Percentiles rank a stretch among this genome's conserved stretches.
Evolutionary conservation across 2,797 vertebrate species (phyloP).

Genomic region (Lycodopsis pacificus): DNA sequence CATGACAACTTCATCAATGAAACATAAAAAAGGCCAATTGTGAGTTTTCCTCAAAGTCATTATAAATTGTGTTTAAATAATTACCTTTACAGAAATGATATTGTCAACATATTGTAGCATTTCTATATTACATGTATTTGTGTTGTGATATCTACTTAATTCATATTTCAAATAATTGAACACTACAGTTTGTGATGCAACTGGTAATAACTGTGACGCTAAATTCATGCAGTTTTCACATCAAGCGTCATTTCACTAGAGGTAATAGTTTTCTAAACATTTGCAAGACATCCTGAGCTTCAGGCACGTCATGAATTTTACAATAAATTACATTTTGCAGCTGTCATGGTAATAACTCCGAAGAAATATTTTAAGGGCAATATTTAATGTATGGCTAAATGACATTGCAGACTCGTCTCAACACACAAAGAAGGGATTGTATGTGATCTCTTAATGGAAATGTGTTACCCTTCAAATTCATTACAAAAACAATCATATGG

Average conservation of each 20-base stretch:
- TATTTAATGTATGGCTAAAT: background rate
- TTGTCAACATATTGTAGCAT: background rate
- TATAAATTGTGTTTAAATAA: background rate
- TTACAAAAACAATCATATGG: background rate
- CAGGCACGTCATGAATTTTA: background rate
- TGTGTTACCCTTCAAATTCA: constrained; percentile 3
- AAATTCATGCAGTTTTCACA: background rate
- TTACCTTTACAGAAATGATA: background rate
- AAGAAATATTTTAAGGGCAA: background rate
- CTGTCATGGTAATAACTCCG: background rate
- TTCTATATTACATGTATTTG: background rate
- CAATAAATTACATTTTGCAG: background rate
- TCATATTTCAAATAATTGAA: background rate
- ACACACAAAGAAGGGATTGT: background rate
- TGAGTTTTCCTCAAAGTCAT: background rate
- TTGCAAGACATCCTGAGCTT: constrained; percentile 1
- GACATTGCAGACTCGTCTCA: background rate
- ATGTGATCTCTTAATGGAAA: constrained; percentile 4
- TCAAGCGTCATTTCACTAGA: background rate
- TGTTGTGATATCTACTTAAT: constrained; percentile 3
- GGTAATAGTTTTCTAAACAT: background rate
- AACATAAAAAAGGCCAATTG: background rate
- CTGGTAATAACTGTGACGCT: background rate
- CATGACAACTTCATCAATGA: constrained; percentile 3
- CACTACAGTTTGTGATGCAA: constrained; percentile 1